Evolutionary conservation across 2,888 invertebrate species (phyloP).

Genomic region (Calliphora vomitoria): DNA sequence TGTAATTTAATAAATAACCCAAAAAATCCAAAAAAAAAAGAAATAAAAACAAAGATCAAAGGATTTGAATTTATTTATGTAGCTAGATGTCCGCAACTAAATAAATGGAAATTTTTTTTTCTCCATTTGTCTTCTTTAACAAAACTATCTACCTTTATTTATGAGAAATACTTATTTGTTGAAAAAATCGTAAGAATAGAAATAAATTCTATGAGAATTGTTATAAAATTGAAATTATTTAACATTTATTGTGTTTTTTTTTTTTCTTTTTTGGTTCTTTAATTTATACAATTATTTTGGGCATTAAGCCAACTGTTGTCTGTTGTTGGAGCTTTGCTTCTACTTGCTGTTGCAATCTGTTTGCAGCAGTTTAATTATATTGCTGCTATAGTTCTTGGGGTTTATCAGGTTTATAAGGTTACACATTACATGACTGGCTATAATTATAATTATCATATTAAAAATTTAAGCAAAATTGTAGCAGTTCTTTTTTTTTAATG

Average conservation of each 20-base stretch:
- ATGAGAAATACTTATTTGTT: neutral
- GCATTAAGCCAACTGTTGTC: slow-evolving; percentile 64
- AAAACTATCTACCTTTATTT: neutral
- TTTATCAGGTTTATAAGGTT: neutral
- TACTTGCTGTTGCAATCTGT: neutral
- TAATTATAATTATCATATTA: slow-evolving; percentile 65
- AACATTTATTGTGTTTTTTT: neutral
- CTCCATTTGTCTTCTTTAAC: neutral
- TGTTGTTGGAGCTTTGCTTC: neutral
- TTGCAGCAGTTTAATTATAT: slow-evolving; percentile 44
- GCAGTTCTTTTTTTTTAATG: slow-evolving; percentile 18
- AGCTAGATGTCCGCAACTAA: neutral
- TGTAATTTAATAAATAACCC: slow-evolving; percentile 48
- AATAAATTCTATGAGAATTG: slow-evolving; percentile 36
- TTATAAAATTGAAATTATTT: slow-evolving; percentile 49
- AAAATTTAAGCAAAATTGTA: slow-evolving; percentile 58
- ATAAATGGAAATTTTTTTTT: neutral
- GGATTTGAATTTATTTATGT: slow-evolving; percentile 8
- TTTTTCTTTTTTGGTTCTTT: too few species aligned
- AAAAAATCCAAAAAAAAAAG: slow-evolving; percentile 10
- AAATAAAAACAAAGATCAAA: slow-evolving; percentile 26
- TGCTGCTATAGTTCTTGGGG: neutral
- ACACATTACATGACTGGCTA: slow-evolving; percentile 50
- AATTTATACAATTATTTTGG: slow-evolving; percentile 52
- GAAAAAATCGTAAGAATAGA: neutral